Conservation (phyloP, 2,888 invertebrate species). For the Syrista parreyssii region DNA sequence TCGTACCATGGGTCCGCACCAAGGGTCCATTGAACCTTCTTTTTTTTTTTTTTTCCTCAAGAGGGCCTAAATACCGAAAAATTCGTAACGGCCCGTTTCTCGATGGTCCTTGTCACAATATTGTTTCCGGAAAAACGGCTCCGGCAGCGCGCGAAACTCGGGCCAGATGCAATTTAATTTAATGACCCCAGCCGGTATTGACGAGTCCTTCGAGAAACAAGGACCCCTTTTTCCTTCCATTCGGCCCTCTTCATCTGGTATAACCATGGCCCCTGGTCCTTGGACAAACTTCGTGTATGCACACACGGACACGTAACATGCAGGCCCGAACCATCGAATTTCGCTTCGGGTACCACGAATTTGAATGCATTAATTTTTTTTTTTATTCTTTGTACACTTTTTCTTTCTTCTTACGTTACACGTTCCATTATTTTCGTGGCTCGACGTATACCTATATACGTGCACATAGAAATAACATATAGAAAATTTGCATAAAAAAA, state of each 20-base stretch:
- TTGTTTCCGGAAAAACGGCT: conserved; percentile 61
- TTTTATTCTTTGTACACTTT: not conserved
- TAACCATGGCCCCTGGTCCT: not conserved
- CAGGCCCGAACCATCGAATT: not conserved
- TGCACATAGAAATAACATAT: not conserved
- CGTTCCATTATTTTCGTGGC: not conserved
- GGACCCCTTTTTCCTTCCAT: not conserved
- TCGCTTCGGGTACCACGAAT: not conserved
- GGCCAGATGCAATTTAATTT: conserved; percentile 42
- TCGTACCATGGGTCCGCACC: conserved; percentile 26
- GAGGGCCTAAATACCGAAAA: conserved; percentile 50
- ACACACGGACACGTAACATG: not conserved
- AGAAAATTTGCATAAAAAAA: not conserved
- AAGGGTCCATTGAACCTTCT: conserved; percentile 48
- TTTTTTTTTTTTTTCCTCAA: conserved; percentile 37
- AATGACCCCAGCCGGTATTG: conserved; percentile 35
- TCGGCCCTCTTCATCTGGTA: not conserved
- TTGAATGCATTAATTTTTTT: not conserved
- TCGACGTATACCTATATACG: not conserved
- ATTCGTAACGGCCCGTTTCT: conserved; percentile 29
- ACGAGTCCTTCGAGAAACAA: not conserved
- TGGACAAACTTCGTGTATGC: not conserved
- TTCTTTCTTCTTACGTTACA: not conserved
- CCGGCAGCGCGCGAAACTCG: conserved; percentile 10
- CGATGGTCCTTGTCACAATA: conserved; percentile 60